Percentiles rank a stretch among this genome's conserved stretches.
Conservation (phyloP, 1,140 invertebrate species). For the Aphidius gifuensis region DNA sequence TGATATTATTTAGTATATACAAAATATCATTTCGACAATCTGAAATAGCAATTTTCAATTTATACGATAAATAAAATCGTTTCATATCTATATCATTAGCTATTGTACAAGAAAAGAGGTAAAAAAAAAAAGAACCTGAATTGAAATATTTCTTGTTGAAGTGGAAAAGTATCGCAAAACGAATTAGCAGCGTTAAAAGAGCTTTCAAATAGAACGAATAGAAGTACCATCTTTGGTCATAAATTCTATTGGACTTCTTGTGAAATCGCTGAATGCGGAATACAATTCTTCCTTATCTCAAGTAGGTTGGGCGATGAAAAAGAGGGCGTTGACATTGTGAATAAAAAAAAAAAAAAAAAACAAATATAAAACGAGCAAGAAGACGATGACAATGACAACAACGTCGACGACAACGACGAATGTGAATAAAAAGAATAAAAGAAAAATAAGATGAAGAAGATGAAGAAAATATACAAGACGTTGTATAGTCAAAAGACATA, state of each 20-base stretch:
- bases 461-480: constrained; percentile 6
- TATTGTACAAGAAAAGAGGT: too few species aligned
- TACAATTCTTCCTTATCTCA: constrained; percentile 27
- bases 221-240: not conserved
- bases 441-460: not conserved
- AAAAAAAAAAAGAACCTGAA: too few species aligned
- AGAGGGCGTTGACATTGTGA: constrained; percentile 3
- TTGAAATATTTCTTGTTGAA: too few species aligned
- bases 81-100: too few species aligned
- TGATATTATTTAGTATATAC: too few species aligned
- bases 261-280: constrained; percentile 26
- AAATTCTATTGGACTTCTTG: not conserved
- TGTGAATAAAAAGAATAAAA: not conserved
- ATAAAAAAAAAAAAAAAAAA: not conserved
- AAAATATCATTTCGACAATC: too few species aligned
- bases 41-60: too few species aligned
- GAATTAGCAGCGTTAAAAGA: not conserved
- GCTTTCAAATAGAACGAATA: not conserved
- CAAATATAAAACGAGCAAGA: not conserved
- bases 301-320: constrained; percentile 7
- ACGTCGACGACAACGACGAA: not conserved
- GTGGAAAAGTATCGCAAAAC: not conserved
- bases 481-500: not conserved
- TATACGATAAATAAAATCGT: too few species aligned
- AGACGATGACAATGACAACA: not conserved